Conservation (phyloP, 2,888 invertebrate species). For the Ornithoptera alexandrae region DNA sequence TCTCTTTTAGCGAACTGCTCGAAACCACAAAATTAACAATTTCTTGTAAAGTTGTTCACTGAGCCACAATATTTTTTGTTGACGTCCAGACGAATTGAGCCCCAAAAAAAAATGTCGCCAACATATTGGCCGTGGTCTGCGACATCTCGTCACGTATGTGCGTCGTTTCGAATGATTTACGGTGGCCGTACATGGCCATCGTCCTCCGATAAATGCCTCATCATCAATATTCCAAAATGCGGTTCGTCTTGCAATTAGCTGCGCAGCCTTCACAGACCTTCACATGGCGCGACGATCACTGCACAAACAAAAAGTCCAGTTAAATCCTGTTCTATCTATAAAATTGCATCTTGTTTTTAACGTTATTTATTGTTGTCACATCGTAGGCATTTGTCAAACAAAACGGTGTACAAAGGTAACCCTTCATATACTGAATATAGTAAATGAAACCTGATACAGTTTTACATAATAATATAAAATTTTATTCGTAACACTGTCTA, state of each 20-base stretch:
- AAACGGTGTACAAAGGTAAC: background rate
- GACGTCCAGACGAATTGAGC: conserved; percentile 64
- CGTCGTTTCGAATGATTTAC: conserved; percentile 76
- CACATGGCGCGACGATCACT: conserved; percentile 58
- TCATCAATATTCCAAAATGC: conserved; percentile 80
- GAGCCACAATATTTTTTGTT: conserved; percentile 40
- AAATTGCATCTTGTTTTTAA: conserved; percentile 58
- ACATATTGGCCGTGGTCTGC: conserved; percentile 72
- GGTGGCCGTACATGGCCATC: conserved; percentile 71
- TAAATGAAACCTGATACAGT: too few relatives aligned
- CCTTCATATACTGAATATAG: too few relatives aligned
- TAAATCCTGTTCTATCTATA: conserved; percentile 74
- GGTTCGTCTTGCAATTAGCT: conserved; percentile 75
- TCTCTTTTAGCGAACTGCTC: too few relatives aligned
- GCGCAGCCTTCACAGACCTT: conserved; percentile 74
- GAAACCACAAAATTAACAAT: conserved; percentile 26
- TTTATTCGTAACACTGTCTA: too few relatives aligned
- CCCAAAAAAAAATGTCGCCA: conserved; percentile 64
- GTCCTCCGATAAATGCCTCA: conserved; percentile 78
- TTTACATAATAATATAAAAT: too few relatives aligned
- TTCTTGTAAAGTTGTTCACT: conserved; percentile 49
- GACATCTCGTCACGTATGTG: conserved; percentile 76
- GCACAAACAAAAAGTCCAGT: conserved; percentile 64
- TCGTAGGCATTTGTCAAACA: conserved; percentile 20
- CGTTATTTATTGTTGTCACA: conserved; percentile 37